Evolutionary conservation across 2,888 invertebrate species (phyloP), one percentile per base, ranked within the genome.

Genomic region (Hirtodrosophila confusa): DNA sequence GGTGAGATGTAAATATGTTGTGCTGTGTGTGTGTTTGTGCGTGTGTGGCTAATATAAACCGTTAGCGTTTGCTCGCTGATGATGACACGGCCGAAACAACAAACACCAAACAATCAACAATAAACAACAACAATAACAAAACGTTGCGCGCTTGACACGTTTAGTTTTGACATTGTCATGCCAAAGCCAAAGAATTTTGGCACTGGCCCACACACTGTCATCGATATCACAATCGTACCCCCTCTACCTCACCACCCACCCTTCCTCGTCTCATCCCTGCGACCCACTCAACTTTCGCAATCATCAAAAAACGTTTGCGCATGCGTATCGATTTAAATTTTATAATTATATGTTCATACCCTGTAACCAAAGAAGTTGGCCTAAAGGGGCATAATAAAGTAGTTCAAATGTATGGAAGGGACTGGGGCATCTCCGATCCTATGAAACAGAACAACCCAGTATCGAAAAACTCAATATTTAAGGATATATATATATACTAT

Each of bases 91-190:
- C 62, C 9, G 5, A 7, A 31, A 24, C 5, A 37, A 29, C 49
- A 39, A 39, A 40, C 45, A 41, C 39, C 5, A 4, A 27, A 27
- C 49, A 36, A 41, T 44, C 40, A 63, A 36, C 36, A 36, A 24
- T 48, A 60, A 51, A 57, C 43, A 57, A 51, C 44, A 44, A 33
- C 29, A 6, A 29, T 4, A 53, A 60, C 60, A 66, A 58, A 54
- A 45, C 44, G 50, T 35, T 37, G 61, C 61, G 66, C 56, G 76
- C 69, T 76, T 74, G 82, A 72, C 87, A 86, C 77, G 72, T 78
- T 85, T 69, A 63, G 49, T 78, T 79, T 84, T 88, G 88, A 78
- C 88, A 89, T 89, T 87, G 88, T 77, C 74, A 76, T 70, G 71
- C 75, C 77, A 66, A 78, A 67, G 70, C 82, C 78, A 78, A 74